Evolutionary conservation across 2,888 invertebrate genomes (phyloP), one percentile per base, ranked within the genome.

Genomic region (Galeopsomyia nigrocyanea): DNA sequence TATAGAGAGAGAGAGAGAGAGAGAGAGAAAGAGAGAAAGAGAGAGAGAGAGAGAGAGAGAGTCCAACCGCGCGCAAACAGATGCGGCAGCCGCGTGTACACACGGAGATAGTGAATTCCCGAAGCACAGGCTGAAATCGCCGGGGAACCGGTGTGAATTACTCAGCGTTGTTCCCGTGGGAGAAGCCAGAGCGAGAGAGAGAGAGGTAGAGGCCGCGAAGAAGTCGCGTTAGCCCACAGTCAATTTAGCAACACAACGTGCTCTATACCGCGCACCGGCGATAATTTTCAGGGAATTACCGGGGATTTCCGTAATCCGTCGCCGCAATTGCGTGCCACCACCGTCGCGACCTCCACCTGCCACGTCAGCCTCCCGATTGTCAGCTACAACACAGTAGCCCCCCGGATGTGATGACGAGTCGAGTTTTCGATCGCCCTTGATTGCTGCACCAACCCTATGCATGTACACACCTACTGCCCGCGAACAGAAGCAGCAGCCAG

Each of bases 281-380:
- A 73, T 68, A 73, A 73, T 73, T 73, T 73, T 73, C 39, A 53
- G 49, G 51, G 58, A 68, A 73, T 71, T 65, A 65, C 22, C 70
- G 49, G 53, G 70, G 65, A 71, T 73, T 73, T 68, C 68, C 60
- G 68, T 60, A 49, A 73, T 64, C 57, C 67, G 57, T 22, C 14
- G 50, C 63, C 49, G 60, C 65, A 61, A 65, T 53, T 62, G 61
- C 47, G 46, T 31, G 55, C 26, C 14, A n/a, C 39, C 39, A 13
- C 39, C 39, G n/a, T n/a, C n/a, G 16, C 56, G 16, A 55, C 6
- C 26, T 26, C 26, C 16, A n/a, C 22, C 26, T 22, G 56, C n/a
- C 26, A n/a, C 56, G 56, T 26, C 55, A 55, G 56, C 26, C n/a
- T 19, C 17, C 19, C 47, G 51, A 51, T 51, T 39, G 26, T 60